These are phyloP conservation scores for Aporophyla nigra DNA, from an alignment of 2,888 invertebrate genomes.

Conservation along the genomic window DNA sequence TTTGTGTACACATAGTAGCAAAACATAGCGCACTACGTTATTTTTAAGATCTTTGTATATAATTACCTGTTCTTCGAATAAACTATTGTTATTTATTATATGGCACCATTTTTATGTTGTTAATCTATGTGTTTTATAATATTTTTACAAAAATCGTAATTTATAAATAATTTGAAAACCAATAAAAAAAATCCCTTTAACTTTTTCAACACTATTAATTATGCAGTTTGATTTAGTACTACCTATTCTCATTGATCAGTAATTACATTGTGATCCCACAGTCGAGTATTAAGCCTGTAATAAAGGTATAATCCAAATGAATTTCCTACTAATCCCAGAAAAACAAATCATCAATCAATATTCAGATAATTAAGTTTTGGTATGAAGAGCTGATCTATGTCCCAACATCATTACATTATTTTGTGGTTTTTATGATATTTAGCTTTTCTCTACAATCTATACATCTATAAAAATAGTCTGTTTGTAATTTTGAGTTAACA, in stretches of 20 bases:
- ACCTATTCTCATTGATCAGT: background rate
- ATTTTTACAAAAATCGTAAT: background rate
- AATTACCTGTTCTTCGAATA: too few species aligned
- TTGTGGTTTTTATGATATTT: background rate
- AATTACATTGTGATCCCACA: background rate
- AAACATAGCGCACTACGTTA: too few species aligned
- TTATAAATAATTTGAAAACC: background rate
- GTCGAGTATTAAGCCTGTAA: background rate
- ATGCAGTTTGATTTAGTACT: background rate
- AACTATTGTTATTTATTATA: too few species aligned
- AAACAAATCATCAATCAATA: constrained; percentile 16
- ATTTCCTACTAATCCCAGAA: constrained; percentile 2
- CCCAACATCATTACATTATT: background rate
- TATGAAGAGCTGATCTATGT: background rate
- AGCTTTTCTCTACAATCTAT: too few species aligned
- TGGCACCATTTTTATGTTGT: background rate
- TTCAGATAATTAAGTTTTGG: background rate
- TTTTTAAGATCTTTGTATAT: too few species aligned
- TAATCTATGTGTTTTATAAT: background rate
- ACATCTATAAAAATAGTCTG: too few species aligned
- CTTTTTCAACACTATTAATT: background rate
- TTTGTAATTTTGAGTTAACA: too few species aligned
- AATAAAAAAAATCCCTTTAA: fast-evolving
- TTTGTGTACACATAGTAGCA: too few species aligned
- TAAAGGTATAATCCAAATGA: constrained; percentile 26